Conservation (phyloP, 2,797 vertebrate genomes). For the Siniperca scherzeri region DNA sequence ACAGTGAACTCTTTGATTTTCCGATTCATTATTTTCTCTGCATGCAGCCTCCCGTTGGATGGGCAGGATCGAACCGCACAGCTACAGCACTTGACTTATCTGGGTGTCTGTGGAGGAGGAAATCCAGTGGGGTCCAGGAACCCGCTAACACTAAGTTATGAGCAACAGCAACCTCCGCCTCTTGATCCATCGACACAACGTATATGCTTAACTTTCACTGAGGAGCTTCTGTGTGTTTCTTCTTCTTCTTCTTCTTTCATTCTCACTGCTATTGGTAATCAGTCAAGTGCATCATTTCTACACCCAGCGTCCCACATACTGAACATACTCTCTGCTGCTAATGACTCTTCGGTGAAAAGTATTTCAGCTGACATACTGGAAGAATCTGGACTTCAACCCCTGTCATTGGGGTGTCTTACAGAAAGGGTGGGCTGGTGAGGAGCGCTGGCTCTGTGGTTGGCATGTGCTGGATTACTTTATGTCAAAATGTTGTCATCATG, state of each 20-base stretch:
- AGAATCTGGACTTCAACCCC: not conserved
- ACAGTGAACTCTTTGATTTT: constrained; percentile 79
- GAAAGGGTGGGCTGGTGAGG: too few species aligned
- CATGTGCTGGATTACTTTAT: too few species aligned
- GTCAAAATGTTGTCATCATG: too few species aligned
- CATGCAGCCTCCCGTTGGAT: constrained; percentile 36
- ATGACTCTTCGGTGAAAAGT: not conserved
- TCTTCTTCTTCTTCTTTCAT: not conserved
- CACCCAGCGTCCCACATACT: constrained; percentile 29
- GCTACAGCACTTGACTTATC: constrained; percentile 24
- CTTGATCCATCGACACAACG: constrained; percentile 38
- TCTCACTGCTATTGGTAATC: constrained; percentile 28
- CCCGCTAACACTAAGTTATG: constrained; percentile 59
- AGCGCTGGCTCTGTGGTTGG: too few species aligned
- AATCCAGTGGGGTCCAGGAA: constrained; percentile 47
- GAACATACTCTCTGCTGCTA: not conserved
- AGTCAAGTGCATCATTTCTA: constrained; percentile 11
- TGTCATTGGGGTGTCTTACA: too few species aligned
- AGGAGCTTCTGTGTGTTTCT: not conserved
- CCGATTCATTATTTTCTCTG: constrained; percentile 76
- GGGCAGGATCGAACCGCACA: constrained; percentile 7
- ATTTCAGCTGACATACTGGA: not conserved
- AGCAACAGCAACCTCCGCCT: constrained; percentile 54
- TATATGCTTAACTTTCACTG: constrained; percentile 8
- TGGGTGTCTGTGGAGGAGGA: constrained; percentile 65